Base-by-base conservation (phyloP, 2,113 vertebrate genomes). In the Solea solea region DNA sequence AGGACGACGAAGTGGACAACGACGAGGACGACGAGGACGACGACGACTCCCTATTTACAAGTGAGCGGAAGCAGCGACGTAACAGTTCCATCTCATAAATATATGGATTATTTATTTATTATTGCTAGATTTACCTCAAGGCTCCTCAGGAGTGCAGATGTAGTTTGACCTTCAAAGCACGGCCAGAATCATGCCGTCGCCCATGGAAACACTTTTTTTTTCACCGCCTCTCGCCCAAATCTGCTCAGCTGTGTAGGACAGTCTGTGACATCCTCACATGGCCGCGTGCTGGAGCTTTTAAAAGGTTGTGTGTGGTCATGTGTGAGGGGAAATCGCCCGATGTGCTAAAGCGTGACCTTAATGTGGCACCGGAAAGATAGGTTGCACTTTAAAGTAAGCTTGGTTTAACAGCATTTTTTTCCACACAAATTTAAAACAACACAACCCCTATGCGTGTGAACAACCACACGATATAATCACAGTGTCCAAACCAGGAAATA, bases 41-140 rank as follows among this genome's bases (percentile, higher is more conserved):
- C 1, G 97, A 98, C 1, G 96, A 95, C 81, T 92, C 95, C 0
- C 74, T 98, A 83, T 98, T 96, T 70, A 95, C 96, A 85, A 98
- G 97, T 98, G 91, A 88, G 91, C 60, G 40, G 16, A 9, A 34
- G 1, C 15, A 3, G n/a, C n/a, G n/a, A n/a, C n/a, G n/a, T n/a
- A n/a, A n/a, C n/a, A n/a, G 10, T 42, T 45, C 1, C 1, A 45
- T 9, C 9, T 10, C 1, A 45, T 12, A 12, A 3, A 11, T 46
- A 48, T 10, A 48, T 10, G 45, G 11, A 48, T 13, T 13, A 14
- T 48, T 48, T 48, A 13, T 48, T 13, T 45, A 8, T 45, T 45
- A 11, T 39, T 55, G 52, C 42, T 34, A 42, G 59, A 21, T 67
- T 72, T 55, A 72, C 69, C 64, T 21, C 3, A 69, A 57, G 28